These are phyloP conservation scores for Amiota mariae DNA, from an alignment of 2,888 invertebrate species.

Conservation along the genomic window DNA sequence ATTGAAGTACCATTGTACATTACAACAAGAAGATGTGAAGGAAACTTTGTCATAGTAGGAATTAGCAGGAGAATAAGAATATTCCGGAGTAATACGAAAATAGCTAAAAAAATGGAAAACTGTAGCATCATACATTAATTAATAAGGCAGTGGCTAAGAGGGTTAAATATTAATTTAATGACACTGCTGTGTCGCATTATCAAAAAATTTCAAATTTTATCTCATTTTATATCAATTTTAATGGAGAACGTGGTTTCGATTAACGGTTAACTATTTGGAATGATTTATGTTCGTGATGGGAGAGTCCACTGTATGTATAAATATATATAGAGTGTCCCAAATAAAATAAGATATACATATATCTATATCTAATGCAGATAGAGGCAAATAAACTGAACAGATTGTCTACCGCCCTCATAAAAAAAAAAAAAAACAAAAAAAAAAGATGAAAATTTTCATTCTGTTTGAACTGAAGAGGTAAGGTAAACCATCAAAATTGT, in stretches of 20 bases:
- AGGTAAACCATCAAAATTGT: conserved; percentile 11
- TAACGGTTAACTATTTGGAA: background rate
- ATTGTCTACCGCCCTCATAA: too few relatives aligned
- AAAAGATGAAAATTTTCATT: too few relatives aligned
- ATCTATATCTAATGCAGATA: too few relatives aligned
- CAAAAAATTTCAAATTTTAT: background rate
- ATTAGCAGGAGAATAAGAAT: background rate
- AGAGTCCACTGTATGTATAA: too few relatives aligned
- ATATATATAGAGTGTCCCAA: too few relatives aligned
- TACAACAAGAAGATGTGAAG: too few relatives aligned
- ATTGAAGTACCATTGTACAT: too few relatives aligned
- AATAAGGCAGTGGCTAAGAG: background rate
- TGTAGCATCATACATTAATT: background rate
- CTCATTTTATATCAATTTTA: background rate
- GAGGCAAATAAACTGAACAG: too few relatives aligned
- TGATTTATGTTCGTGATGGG: background rate
- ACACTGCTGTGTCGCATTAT: background rate
- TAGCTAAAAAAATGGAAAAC: background rate
- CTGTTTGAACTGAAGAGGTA: background rate
- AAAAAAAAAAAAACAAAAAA: too few relatives aligned
- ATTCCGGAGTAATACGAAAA: background rate
- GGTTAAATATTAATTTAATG: background rate
- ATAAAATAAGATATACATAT: too few relatives aligned
- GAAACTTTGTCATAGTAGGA: too few relatives aligned
- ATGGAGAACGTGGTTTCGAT: background rate